Evolutionary conservation across 2,888 invertebrate genomes (phyloP).

Genomic region (Stratiomys singularior): DNA sequence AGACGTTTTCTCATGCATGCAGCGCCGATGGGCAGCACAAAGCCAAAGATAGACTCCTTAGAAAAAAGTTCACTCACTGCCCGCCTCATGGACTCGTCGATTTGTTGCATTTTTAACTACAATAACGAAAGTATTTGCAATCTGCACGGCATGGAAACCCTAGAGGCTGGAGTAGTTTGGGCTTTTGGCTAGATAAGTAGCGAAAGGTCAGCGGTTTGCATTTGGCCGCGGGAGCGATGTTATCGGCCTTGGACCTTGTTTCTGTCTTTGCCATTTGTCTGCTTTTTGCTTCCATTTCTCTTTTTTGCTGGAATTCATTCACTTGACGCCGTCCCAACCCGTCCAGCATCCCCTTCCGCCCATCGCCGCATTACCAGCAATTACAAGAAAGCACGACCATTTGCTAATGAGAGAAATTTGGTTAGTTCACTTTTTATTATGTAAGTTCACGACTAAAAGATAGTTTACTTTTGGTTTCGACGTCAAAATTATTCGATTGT

Average conservation of each 20-base stretch:
- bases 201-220: slow-evolving; percentile 40
- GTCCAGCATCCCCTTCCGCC: slow-evolving; percentile 11
- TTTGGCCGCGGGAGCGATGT: slow-evolving; percentile 37
- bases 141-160: neutral
- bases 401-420: slow-evolving; percentile 46
- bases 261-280: slow-evolving; percentile 21
- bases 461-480: slow-evolving; percentile 15
- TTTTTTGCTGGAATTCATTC: slow-evolving; percentile 18
- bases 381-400: slow-evolving; percentile 44
- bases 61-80: no score
- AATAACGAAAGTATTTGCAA: no score
- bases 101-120: no score
- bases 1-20: no score
- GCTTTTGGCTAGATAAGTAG: slow-evolving; percentile 31
- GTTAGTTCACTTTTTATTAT: slow-evolving; percentile 43
- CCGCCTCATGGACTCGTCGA: no score
- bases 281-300: slow-evolving; percentile 6
- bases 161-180: neutral
- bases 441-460: slow-evolving; percentile 45
- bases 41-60: no score
- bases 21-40: no score
- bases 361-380: slow-evolving; percentile 38
- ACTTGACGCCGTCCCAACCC: slow-evolving; percentile 11
- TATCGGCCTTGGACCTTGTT: slow-evolving; percentile 45
- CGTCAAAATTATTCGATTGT: slow-evolving; percentile 44